Evolutionary conservation across 2,113 vertebrate species (phyloP).

Genomic region (Engraulis encrasicolus): DNA sequence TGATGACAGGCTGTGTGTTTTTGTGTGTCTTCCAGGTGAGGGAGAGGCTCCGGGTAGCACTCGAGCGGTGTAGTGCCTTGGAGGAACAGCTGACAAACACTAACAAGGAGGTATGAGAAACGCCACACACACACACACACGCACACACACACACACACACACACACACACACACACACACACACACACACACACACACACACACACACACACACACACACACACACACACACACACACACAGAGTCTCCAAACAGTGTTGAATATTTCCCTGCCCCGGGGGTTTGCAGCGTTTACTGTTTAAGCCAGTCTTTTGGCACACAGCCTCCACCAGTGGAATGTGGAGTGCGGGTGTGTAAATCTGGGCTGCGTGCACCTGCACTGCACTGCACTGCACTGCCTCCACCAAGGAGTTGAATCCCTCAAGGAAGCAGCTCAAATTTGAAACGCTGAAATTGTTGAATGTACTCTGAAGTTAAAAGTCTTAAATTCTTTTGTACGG

Average conservation of each 20-base stretch:
- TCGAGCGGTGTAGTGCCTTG: constrained; percentile 91
- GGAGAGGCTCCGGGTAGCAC: constrained; percentile 90
- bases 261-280: too few relatives aligned
- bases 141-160: too few relatives aligned
- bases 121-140: not conserved
- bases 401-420: too few relatives aligned
- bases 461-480: too few relatives aligned
- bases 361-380: not conserved
- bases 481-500: too few relatives aligned
- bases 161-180: too few relatives aligned
- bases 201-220: constrained; percentile 17
- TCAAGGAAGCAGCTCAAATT: too few relatives aligned
- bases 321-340: not conserved
- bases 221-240: not conserved
- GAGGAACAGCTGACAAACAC: constrained; percentile 91
- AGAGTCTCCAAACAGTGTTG: not conserved
- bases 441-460: too few relatives aligned
- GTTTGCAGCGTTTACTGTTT: too few relatives aligned
- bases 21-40: constrained; percentile 81
- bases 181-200: too few relatives aligned
- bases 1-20: not conserved
- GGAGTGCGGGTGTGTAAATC: not conserved
- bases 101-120: constrained; percentile 89
- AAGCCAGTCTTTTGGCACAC: not conserved
- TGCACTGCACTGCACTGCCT: not conserved